Evolutionary conservation across 2,113 vertebrate genomes (phyloP).

Genomic region (Pimephales promelas): DNA sequence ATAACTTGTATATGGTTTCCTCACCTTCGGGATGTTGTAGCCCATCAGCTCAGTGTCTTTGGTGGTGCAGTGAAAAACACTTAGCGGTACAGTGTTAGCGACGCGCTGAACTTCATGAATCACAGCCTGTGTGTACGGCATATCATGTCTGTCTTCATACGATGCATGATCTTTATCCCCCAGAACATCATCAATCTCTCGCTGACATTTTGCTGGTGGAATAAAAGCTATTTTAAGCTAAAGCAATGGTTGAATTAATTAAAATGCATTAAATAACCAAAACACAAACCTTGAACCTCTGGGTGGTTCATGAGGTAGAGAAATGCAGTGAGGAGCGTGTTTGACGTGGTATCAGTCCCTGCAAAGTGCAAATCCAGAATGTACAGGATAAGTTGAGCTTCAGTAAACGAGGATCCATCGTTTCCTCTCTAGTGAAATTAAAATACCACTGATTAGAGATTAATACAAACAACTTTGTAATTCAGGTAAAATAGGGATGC

Average conservation of each 20-base stretch:
- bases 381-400: constrained; percentile 28
- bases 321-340: constrained; percentile 53
- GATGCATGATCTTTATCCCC: constrained; percentile 42
- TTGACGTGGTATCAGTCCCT: constrained; percentile 62
- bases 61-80: constrained; percentile 59
- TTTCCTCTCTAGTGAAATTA: constrained; percentile 37
- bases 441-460: background rate
- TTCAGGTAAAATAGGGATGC: background rate
- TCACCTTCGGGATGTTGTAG: constrained; percentile 67
- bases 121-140: constrained; percentile 63
- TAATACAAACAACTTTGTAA: background rate
- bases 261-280: background rate
- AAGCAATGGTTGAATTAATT: background rate
- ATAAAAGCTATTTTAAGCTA: background rate
- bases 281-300: constrained; percentile 58
- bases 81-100: constrained; percentile 57
- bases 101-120: constrained; percentile 64
- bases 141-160: constrained; percentile 61
- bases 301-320: constrained; percentile 61
- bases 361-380: constrained; percentile 54
- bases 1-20: background rate
- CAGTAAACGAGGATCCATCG: constrained; percentile 41
- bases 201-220: constrained; percentile 49
- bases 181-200: constrained; percentile 63
- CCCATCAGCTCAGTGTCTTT: constrained; percentile 62